phyloP scores from a whole-genome alignment of 1,140 invertebrate species.

The Drosophila oshimai region DNA sequence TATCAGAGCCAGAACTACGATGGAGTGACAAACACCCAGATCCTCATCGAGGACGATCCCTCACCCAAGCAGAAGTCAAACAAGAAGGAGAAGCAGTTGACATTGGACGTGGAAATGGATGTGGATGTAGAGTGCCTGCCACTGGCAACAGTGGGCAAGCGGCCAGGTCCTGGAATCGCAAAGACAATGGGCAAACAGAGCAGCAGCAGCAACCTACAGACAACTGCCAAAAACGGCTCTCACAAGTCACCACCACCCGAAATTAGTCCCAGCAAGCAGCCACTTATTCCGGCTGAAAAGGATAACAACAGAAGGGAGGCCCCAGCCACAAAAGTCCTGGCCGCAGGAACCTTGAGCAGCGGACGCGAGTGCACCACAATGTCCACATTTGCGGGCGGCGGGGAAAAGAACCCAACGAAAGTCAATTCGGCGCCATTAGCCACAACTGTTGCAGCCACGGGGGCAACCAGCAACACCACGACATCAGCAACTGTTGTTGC shows the following conservation, averaged over 20 bases:
- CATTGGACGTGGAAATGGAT: constrained; percentile 14
- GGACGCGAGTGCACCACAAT: constrained; percentile 67
- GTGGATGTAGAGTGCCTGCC: constrained; percentile 42
- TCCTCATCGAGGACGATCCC: constrained; percentile 83
- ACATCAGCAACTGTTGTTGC: background rate
- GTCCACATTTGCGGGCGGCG: constrained; percentile 57
- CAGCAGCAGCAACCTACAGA: constrained; percentile 36
- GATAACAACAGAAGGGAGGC: constrained; percentile 23
- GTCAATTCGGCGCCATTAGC: constrained; percentile 13
- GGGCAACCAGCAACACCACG: background rate
- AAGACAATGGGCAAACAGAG: constrained; percentile 82
- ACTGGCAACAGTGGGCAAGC: constrained; percentile 67
- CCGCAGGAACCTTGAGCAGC: constrained; percentile 67
- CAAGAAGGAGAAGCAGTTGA: constrained; percentile 40
- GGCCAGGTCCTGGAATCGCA: constrained; percentile 84
- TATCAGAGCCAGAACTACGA: constrained; percentile 83
- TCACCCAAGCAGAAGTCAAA: constrained; percentile 17
- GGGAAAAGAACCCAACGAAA: constrained; percentile 14
- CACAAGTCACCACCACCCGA: constrained; percentile 40
- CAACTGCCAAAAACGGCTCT: constrained; percentile 38
- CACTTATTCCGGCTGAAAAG: constrained; percentile 46
- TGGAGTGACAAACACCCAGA: constrained; percentile 84
- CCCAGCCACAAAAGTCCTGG: constrained; percentile 63
- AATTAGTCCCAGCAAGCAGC: constrained; percentile 66
- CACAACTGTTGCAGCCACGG: background rate